Conservation (phyloP, 2,888 invertebrate genomes). For the Drosophila tripunctata region DNA sequence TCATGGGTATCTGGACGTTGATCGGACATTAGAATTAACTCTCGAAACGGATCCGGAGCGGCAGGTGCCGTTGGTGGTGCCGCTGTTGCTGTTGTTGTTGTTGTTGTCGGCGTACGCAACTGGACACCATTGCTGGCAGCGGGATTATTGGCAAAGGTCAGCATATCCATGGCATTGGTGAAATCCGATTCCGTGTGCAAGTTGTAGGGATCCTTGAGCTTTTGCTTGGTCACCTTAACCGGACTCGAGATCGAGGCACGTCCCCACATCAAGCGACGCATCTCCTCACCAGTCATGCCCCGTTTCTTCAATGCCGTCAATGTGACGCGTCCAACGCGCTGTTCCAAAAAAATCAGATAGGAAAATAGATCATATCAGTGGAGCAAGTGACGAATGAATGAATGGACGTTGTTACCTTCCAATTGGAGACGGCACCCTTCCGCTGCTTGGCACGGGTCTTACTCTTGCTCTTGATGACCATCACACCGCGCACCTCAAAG, state of each 20-base stretch:
- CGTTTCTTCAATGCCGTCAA: slow-evolving; percentile 92
- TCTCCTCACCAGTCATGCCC: slow-evolving; percentile 93
- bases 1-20: slow-evolving; percentile 77
- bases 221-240: slow-evolving; percentile 88
- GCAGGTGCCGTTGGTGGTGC: slow-evolving; percentile 31
- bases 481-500: slow-evolving; percentile 95
- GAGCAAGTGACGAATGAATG: not conserved
- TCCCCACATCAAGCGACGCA: slow-evolving; percentile 95
- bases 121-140: slow-evolving; percentile 59
- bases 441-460: slow-evolving; percentile 98
- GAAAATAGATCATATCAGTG: too few species aligned
- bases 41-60: slow-evolving; percentile 86
- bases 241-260: slow-evolving; percentile 94
- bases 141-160: slow-evolving; percentile 91
- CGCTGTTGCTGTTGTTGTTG: slow-evolving; percentile 2
- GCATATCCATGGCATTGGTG: slow-evolving; percentile 91
- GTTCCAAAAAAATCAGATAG: not conserved
- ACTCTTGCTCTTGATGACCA: slow-evolving; percentile 98
- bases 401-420: slow-evolving; percentile 93
- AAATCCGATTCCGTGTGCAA: slow-evolving; percentile 83
- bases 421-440: slow-evolving; percentile 97
- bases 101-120: slow-evolving; percentile 29
- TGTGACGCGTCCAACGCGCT: slow-evolving; percentile 94
- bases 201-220: slow-evolving; percentile 84
- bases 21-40: slow-evolving; percentile 87